Evolutionary conservation across 2,797 vertebrate species (phyloP), one percentile per base, ranked within the genome.

Genomic region (Merluccius polli): DNA sequence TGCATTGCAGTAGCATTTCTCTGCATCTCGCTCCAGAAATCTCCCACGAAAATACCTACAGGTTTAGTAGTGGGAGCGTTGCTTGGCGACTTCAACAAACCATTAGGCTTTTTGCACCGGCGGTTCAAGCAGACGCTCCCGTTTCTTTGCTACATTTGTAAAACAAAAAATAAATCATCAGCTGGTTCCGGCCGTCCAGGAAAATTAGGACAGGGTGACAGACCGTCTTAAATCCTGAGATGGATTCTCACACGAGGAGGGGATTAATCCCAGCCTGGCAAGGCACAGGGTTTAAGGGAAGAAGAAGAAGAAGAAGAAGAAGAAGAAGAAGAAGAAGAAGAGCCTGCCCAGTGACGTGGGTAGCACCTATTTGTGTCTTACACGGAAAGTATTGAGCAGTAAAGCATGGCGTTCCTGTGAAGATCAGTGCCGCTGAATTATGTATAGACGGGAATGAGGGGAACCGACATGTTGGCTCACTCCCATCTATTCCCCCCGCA

Each of bases 81-180:
- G 77, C 77, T 82, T 76, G 78, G 79, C 21, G 73, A 41, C 81
- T 86, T 85, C 75, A 75, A 88, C 84, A 83, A 75, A 83, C 85
- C 85, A 89, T 91, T 91, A 90, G 79, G 84, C 85, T 84, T 63
- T 72, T 75, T 80, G 76, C 82, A 80, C 13, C 78, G 82, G 81
- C 83, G 82, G 89, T 89, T 86, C 86, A 84, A 80, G 87, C 80
- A 82, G 44, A 21, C 44, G 18, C 44, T 79, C 79, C 79, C 70
- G 82, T 88, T 88, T 82, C 67, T 77, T 87, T 90, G 83, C 70
- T 86, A 82, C 84, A 85, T 90, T 85, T 81, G 81, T 87, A 71
- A 76, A 82, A 70, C 77, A 86, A 77, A 32, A 38, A 3, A 21
- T 48, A 18, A 48, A 48, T 48, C 16, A 48, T 2, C 13, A 4